Evolutionary conservation across 2,113 vertebrate genomes (phyloP).

Genomic region (Percopsis transmontana): DNA sequence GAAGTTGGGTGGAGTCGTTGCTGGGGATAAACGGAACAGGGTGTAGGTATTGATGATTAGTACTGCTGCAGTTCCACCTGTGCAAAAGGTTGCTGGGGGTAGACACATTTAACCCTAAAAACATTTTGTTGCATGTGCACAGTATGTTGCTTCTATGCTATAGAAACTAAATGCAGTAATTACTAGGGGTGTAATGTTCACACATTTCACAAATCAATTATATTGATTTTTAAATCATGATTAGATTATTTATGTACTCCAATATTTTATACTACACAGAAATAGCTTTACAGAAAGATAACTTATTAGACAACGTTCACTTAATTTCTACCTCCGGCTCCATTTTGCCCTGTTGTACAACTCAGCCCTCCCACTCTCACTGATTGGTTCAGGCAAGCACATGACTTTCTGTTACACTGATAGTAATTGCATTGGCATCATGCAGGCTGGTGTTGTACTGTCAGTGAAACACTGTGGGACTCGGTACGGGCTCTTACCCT

Average conservation of each 20-base stretch:
- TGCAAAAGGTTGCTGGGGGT: not conserved
- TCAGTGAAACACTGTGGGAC: not conserved
- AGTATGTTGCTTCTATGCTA: not conserved
- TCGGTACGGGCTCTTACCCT: slow-evolving; percentile 77
- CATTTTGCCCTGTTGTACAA: too few relatives aligned
- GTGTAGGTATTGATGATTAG: not conserved
- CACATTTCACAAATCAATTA: not conserved
- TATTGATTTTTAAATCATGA: too few relatives aligned
- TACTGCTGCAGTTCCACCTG: not conserved
- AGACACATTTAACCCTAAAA: not conserved
- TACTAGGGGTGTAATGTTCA: not conserved
- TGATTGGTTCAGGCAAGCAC: too few relatives aligned
- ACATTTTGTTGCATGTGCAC: not conserved
- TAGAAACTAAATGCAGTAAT: not conserved
- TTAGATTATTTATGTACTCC: too few relatives aligned
- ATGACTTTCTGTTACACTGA: too few relatives aligned
- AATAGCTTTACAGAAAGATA: too few relatives aligned
- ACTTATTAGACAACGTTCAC: too few relatives aligned
- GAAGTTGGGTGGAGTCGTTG: slow-evolving; percentile 84
- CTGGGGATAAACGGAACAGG: slow-evolving; percentile 13
- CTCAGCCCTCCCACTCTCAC: too few relatives aligned
- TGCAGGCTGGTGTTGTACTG: not conserved
- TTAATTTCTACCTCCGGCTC: too few relatives aligned
- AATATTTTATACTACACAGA: too few relatives aligned
- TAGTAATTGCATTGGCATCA: not conserved